Conservation (phyloP, 2,113 vertebrate genomes). For the Tor tambroides region DNA sequence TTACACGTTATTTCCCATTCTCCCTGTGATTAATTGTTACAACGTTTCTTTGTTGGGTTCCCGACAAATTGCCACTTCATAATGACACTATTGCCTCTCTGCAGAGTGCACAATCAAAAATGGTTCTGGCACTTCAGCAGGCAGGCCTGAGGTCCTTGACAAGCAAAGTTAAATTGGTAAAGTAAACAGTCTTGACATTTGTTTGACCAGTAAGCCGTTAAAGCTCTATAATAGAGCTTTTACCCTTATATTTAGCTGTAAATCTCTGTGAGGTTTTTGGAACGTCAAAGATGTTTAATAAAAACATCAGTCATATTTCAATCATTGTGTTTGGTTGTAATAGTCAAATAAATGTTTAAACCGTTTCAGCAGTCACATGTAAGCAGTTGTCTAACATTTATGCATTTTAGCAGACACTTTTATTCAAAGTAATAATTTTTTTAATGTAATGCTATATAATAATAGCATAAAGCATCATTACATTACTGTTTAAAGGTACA, state of each 20-base stretch:
- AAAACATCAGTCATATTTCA: neutral
- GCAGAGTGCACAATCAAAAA: slow-evolving; percentile 74
- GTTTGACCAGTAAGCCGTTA: slow-evolving; percentile 44
- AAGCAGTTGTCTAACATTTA: no score
- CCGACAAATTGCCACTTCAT: slow-evolving; percentile 74
- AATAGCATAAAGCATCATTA: neutral
- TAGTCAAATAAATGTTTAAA: neutral
- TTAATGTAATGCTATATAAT: neutral
- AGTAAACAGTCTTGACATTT: slow-evolving; percentile 71
- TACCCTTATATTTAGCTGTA: neutral
- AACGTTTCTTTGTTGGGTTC: slow-evolving; percentile 78
- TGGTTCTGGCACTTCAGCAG: slow-evolving; percentile 69
- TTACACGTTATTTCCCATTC: slow-evolving; percentile 74
- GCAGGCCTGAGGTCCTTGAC: slow-evolving; percentile 70
- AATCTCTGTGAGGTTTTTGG: neutral
- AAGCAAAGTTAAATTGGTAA: slow-evolving; percentile 70
- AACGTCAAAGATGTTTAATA: neutral
- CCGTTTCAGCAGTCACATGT: neutral
- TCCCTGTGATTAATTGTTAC: slow-evolving; percentile 81
- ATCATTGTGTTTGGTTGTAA: neutral
- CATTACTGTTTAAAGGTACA: neutral
- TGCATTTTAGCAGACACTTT: no score
- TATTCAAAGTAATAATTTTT: no score
- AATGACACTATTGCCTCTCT: slow-evolving; percentile 72
- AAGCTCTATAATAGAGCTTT: slow-evolving; percentile 26